Evolutionary conservation across 1,140 invertebrate genomes (phyloP).

Genomic region (Cydia pomonella): DNA sequence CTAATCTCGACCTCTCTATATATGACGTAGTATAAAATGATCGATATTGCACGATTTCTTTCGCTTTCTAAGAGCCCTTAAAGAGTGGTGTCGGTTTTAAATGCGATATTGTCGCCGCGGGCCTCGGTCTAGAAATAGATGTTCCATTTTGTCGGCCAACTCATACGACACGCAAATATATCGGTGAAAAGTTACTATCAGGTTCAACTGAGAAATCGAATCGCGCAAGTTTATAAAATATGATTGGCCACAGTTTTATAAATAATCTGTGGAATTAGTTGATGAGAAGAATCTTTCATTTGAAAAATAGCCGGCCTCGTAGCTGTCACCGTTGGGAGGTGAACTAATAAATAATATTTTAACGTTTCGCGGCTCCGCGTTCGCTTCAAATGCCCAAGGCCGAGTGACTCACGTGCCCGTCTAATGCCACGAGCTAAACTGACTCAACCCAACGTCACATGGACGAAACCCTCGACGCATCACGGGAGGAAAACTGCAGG

Average conservation of each 20-base stretch:
- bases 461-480: not conserved
- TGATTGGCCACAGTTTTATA: not conserved
- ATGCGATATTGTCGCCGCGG: constrained; percentile 67
- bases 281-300: constrained; percentile 26
- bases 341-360: constrained; percentile 71
- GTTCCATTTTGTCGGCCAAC: constrained; percentile 74
- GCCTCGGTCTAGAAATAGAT: constrained; percentile 77
- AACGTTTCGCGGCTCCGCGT: constrained; percentile 60
- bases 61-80: not conserved
- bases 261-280: not conserved
- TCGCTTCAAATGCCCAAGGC: constrained; percentile 60
- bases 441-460: constrained; percentile 44
- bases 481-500: constrained; percentile 17
- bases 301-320: constrained; percentile 46
- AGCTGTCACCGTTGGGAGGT: constrained; percentile 51
- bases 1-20: not conserved
- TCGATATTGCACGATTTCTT: not conserved
- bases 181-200: constrained; percentile 64
- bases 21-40: not conserved
- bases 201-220: constrained; percentile 45
- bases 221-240: constrained; percentile 17
- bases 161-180: constrained; percentile 71
- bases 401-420: constrained; percentile 65
- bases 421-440: constrained; percentile 48
- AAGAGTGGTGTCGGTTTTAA: constrained; percentile 23